Conservation (phyloP, 2,888 invertebrate genomes). For the Terebella lapidaria region DNA sequence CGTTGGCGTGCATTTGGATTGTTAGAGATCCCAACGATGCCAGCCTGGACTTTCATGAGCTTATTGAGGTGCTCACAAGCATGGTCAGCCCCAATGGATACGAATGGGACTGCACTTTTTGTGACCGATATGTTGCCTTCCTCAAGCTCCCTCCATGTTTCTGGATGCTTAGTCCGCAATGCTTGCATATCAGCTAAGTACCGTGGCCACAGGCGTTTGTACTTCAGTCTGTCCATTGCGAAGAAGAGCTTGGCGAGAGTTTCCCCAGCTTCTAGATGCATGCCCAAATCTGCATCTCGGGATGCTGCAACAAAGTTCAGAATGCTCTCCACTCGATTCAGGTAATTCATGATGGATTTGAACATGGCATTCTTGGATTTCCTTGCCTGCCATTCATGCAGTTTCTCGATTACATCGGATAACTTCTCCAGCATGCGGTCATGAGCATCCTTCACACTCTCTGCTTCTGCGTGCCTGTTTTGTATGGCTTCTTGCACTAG, state of each 20-base stretch:
- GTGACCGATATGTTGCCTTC: conserved; percentile 3
- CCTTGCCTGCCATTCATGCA: too few relatives aligned
- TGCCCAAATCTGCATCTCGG: conserved; percentile 17
- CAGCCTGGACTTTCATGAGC: conserved; percentile 15
- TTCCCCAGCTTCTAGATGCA: conserved; percentile 21
- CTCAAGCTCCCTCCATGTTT: not conserved
- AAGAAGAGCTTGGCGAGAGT: conserved; percentile 19
- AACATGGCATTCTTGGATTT: conserved; percentile 19
- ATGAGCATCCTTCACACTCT: too few relatives aligned
- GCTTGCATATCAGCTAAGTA: not conserved
- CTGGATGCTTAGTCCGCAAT: not conserved
- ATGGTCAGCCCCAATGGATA: conserved; percentile 17
- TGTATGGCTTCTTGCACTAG: too few relatives aligned
- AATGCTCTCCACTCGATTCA: conserved; percentile 17
- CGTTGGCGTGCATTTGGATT: not conserved
- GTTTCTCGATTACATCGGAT: too few relatives aligned
- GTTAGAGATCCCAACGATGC: conserved; percentile 13
- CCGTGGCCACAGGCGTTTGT: conserved; percentile 2
- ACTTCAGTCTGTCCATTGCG: conserved; percentile 10
- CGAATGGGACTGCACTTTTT: not conserved
- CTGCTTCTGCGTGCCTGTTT: too few relatives aligned
- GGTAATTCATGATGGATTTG: conserved; percentile 16
- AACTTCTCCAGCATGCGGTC: too few relatives aligned
- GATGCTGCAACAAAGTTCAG: conserved; percentile 18
- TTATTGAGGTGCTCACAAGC: conserved; percentile 20